phyloP scores from a whole-genome alignment of 2,113 vertebrate genomes.

The human region DNA sequence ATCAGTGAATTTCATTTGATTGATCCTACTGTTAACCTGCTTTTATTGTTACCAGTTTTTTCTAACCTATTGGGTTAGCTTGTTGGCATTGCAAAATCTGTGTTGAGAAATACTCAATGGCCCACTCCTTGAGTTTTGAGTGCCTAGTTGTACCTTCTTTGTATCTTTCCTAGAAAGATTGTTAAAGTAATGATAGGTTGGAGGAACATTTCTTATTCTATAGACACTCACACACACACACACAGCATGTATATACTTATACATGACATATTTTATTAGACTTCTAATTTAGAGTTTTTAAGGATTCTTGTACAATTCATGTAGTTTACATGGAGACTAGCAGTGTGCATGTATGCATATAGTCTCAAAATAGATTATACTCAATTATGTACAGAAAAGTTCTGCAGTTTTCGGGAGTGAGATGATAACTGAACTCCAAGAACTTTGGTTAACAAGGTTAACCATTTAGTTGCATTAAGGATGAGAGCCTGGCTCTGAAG shows the following conservation, averaged over 20 bases:
- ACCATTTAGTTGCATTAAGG: neutral
- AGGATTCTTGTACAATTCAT: neutral
- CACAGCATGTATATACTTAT: neutral
- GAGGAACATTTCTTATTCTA: neutral
- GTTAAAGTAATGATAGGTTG: neutral
- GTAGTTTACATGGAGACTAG: neutral
- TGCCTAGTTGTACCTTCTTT: neutral
- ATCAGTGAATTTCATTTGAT: conserved; percentile 1
- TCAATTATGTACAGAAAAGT: conserved; percentile 3
- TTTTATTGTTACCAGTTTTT: neutral
- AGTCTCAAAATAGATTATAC: neutral
- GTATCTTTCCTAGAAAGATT: neutral
- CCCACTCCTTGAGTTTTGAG: neutral
- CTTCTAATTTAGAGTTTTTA: conserved; percentile 26
- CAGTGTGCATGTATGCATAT: neutral
- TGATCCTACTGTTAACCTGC: neutral
- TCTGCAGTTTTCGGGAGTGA: neutral
- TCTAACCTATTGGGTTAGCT: neutral
- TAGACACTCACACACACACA: neutral
- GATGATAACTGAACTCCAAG: neutral
- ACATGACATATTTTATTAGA: neutral
- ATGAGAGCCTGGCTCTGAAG: neutral
- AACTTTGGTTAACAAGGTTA: neutral
- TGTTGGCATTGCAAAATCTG: neutral
- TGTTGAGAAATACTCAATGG: neutral